Evolutionary conservation across 92 coral and sea anemone genomes (phyloP).

Genomic region (Chrysogorgia sp.): DNA sequence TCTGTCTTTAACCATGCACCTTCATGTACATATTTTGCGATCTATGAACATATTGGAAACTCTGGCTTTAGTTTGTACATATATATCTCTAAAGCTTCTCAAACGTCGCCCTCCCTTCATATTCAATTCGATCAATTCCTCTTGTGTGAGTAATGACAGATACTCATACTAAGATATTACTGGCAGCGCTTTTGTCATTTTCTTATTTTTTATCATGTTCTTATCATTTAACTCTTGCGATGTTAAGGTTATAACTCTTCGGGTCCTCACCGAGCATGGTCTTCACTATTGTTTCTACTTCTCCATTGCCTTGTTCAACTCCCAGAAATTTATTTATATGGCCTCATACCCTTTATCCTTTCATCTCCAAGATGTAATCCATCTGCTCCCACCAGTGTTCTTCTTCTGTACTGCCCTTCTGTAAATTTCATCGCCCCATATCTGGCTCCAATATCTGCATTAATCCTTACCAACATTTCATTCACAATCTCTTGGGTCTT

Average conservation of each 20-base stretch:
- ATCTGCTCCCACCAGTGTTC: slow-evolving; percentile 5
- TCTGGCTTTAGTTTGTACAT: slow-evolving; percentile 17
- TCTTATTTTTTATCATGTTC: slow-evolving; percentile 12
- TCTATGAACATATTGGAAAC: slow-evolving; percentile 16
- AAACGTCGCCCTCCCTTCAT: slow-evolving; percentile 21
- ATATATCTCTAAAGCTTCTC: slow-evolving; percentile 20
- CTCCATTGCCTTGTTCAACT: slow-evolving; percentile 16
- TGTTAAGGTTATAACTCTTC: not conserved
- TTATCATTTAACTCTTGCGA: slow-evolving; percentile 5
- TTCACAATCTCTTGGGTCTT: not conserved
- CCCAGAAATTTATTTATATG: slow-evolving; percentile 7
- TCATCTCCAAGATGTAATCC: not conserved
- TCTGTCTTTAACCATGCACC: slow-evolving; percentile 6
- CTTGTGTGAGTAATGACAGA: not conserved
- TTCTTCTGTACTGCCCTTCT: not conserved
- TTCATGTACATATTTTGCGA: not conserved
- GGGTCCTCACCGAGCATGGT: not conserved
- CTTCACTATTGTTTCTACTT: slow-evolving; percentile 1
- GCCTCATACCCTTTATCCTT: not conserved
- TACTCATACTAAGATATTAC: not conserved
- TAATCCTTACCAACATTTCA: not conserved
- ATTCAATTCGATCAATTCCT: slow-evolving; percentile 14
- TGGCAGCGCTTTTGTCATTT: slow-evolving; percentile 3
- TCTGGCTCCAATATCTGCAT: not conserved
- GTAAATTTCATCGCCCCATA: slow-evolving; percentile 12